phyloP scores from a whole-genome alignment of 2,888 invertebrate genomes.

The Frankliniella fusca region DNA sequence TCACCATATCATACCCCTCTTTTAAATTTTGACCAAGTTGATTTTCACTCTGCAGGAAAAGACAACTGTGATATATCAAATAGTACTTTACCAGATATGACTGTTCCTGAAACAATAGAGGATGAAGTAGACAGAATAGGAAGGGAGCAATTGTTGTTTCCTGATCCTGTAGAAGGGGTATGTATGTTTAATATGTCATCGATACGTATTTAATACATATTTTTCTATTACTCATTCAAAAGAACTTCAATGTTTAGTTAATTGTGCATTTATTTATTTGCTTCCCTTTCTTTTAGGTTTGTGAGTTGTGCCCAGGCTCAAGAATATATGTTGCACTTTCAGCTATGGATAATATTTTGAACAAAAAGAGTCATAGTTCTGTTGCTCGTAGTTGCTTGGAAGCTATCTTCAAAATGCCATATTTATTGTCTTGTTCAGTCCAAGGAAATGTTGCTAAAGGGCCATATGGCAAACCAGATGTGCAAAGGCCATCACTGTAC shows the following conservation, averaged over 20 bases:
- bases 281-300: not conserved
- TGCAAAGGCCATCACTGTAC: not conserved
- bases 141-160: not conserved
- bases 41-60: not conserved
- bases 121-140: conserved; percentile 1
- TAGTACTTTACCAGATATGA: not conserved
- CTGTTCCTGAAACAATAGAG: not conserved
- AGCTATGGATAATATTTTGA: conserved; percentile 14
- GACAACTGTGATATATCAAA: not conserved
- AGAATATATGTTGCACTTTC: not conserved
- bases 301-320: not conserved
- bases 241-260: not conserved
- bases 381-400: not conserved
- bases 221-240: not conserved
- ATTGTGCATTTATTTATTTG: not conserved
- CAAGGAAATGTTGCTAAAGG: conserved; percentile 21
- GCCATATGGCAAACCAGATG: not conserved
- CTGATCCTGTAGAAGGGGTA: conserved; percentile 5
- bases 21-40: conserved; percentile 17
- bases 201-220: not conserved
- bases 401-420: conserved; percentile 8
- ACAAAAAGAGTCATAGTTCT: conserved; percentile 15
- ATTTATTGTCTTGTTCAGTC: not conserved
- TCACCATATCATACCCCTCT: not conserved
- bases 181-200: not conserved